Base-by-base conservation (phyloP, 2,888 invertebrate genomes). In the Lathronympha strigana region DNA sequence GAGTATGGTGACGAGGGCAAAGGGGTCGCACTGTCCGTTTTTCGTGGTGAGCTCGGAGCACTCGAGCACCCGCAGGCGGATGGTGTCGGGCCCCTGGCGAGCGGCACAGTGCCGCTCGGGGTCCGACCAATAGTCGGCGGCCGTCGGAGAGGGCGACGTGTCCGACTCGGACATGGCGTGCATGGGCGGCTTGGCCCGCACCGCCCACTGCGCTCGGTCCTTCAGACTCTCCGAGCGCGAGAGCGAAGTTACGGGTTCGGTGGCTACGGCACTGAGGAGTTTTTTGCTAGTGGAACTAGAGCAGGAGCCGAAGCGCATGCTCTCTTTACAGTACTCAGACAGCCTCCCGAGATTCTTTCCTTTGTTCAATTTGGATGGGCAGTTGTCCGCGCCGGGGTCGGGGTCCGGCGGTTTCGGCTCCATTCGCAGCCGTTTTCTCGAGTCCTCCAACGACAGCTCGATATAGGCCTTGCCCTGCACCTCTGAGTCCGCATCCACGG, bases 11-110 rank as follows among this genome's bases (percentile, higher is more conserved):
- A 97, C 95, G 73, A 95, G 93, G 72, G 97, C 97, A 88, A 96
- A 98, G 13, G 98, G 97, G 90, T 98, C 98, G 92, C 98, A 98
- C 76, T 96, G 95, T 75, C 97, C 97, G 88, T 97, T 97, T 84
- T 96, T 97, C 72, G 97, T 95, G 69, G 97, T 96, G 83, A 98
- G 93, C 86, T 98, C 97, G 71, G 95, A 94, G 88, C 97, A 98
- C 87, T 97, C 97, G 72, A 95, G 93, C 68, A 98, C 95, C 72
- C 95, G 93, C 71, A 95, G 93, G 63, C 94, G 91, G 49, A 92
- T 74, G 62, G 89, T 90, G 78, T 92, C 92, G 72, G 88, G 89
- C 3, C 89, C 88, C 50, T 83, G 85, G 69, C 88, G 88, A 60
- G 90, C 88, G 31, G 90, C 82, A 77, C 88, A 90, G 75, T 92